A percentile compares a stretch with the other conserved stretches of the same genome.
These are phyloP conservation scores for Parambassis ranga DNA, from an alignment of 2,797 vertebrate species.

Conservation along the genomic window DNA sequence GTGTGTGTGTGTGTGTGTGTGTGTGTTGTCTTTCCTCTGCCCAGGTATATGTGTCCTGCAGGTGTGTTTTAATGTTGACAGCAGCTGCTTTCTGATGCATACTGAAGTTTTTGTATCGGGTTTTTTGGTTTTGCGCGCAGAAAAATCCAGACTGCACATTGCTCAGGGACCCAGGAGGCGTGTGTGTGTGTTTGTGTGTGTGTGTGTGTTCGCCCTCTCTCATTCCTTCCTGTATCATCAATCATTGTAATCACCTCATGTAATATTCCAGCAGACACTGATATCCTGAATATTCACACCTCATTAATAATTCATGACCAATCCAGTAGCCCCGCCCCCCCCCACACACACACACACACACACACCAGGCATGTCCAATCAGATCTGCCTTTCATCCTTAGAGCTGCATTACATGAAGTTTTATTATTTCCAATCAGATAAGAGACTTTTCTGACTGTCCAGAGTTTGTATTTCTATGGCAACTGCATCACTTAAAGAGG, in stretches of 20 bases:
- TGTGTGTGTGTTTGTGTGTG: neutral
- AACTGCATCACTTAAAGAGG: neutral
- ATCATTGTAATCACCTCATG: conserved; percentile 7
- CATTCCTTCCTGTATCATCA: neutral
- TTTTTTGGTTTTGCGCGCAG: too few relatives aligned
- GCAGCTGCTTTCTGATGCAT: neutral
- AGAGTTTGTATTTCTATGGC: neutral
- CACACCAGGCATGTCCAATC: conserved; percentile 27
- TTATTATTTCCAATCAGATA: neutral
- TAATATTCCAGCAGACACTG: conserved; percentile 18
- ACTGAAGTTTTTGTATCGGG: neutral
- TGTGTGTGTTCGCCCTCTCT: neutral
- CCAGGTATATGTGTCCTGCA: neutral
- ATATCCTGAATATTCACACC: conserved; percentile 44
- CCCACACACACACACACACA: too few relatives aligned
- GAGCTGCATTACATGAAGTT: neutral
- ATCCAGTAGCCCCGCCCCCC: conserved; percentile 51
- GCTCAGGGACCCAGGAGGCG: neutral
- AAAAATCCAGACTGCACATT: too few relatives aligned
- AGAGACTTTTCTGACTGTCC: neutral
- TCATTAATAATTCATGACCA: conserved; percentile 54
- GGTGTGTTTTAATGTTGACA: conserved; percentile 18
- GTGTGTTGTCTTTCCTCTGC: too few relatives aligned
- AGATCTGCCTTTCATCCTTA: neutral
- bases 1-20: too few relatives aligned